Conservation (phyloP, 2,888 invertebrate species). For the Eremobia ochroleuca region DNA sequence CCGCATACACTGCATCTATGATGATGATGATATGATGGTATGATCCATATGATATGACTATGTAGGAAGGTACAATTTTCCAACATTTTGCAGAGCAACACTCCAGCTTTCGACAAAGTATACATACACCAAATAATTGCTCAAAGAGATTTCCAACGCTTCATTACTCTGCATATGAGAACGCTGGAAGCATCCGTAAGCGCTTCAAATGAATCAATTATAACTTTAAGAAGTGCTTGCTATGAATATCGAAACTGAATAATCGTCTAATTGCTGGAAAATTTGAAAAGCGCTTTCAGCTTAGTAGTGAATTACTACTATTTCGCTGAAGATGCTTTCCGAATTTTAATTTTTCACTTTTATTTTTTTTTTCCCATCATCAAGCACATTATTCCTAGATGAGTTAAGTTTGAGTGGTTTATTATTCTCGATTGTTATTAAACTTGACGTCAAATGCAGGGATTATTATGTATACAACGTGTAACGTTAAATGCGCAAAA, state of each 20-base stretch:
- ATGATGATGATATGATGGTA: too few relatives aligned
- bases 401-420: neutral
- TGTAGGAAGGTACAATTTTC: neutral
- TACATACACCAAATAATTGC: conserved; percentile 19
- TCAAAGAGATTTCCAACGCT: conserved; percentile 20
- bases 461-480: too few relatives aligned
- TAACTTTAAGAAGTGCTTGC: conserved; percentile 33
- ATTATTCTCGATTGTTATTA: neutral
- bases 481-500: too few relatives aligned
- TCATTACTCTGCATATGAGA: conserved; percentile 20
- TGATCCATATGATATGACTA: too few relatives aligned
- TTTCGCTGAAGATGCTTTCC: neutral
- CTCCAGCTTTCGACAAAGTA: neutral
- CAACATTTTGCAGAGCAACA: neutral
- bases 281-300: conserved; percentile 33
- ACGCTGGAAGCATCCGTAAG: conserved; percentile 19
- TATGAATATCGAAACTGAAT: conserved; percentile 18
- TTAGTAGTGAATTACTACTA: neutral
- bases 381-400: too few relatives aligned
- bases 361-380: too few relatives aligned
- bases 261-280: conserved; percentile 23
- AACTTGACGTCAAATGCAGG: neutral
- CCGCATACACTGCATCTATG: too few relatives aligned
- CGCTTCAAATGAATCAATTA: conserved; percentile 37
- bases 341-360: neutral